These are phyloP conservation scores for Morinoia aosen DNA, from an alignment of 2,888 invertebrate species.

Conservation along the genomic window DNA sequence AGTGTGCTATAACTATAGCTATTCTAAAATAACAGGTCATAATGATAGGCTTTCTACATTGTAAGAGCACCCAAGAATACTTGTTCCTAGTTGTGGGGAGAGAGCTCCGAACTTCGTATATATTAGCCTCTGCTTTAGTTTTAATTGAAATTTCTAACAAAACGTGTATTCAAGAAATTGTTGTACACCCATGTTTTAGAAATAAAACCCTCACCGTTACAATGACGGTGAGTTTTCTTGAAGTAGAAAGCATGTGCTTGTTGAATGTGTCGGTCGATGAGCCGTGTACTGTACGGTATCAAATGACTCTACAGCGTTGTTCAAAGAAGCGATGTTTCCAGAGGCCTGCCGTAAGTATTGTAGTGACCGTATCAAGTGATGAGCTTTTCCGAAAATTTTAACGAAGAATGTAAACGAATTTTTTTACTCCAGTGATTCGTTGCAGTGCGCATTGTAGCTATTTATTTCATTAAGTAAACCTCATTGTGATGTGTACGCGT, in stretches of 20 bases:
- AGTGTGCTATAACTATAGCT: too few species aligned
- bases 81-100: too few species aligned
- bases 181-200: background rate
- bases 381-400: background rate
- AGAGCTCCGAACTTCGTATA: too few species aligned
- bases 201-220: background rate
- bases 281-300: background rate
- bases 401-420: background rate
- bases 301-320: background rate
- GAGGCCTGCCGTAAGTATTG: background rate
- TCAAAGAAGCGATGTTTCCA: background rate
- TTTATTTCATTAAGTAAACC: background rate
- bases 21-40: too few species aligned
- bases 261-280: background rate
- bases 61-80: too few species aligned
- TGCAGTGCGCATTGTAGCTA: background rate
- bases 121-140: too few species aligned
- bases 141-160: too few species aligned
- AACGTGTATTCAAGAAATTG: too few species aligned
- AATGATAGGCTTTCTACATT: too few species aligned
- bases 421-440: background rate
- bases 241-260: background rate
- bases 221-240: background rate
- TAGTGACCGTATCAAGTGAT: background rate
- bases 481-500: background rate